Evolutionary conservation across 2,113 vertebrate species (phyloP).

Genomic region (Microtus ochrogaster): DNA sequence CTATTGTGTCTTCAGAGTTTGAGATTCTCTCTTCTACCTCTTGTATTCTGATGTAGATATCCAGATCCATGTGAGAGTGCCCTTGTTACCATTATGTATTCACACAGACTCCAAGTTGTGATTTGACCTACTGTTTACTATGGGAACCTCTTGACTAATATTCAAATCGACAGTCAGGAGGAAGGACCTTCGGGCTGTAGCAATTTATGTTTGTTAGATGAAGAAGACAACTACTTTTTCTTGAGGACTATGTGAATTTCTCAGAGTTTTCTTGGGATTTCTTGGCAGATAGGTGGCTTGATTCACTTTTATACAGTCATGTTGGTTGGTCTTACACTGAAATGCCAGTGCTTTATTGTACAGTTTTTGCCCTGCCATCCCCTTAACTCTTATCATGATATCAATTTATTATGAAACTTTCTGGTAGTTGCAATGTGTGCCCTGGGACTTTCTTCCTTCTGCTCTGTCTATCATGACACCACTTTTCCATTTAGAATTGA

Average conservation of each 20-base stretch:
- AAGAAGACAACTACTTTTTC: background rate
- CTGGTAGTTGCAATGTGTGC: background rate
- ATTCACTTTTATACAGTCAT: background rate
- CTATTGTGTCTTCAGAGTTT: no score
- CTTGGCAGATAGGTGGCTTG: background rate
- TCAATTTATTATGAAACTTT: slow-evolving; percentile 13
- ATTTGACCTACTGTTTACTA: background rate
- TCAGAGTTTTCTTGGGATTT: background rate
- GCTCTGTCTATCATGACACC: background rate
- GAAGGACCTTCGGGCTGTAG: background rate
- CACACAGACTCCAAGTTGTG: background rate
- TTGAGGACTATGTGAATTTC: background rate
- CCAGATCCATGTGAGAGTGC: no score
- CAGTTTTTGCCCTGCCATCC: background rate
- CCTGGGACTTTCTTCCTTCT: background rate
- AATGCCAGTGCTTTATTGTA: background rate
- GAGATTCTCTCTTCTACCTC: no score
- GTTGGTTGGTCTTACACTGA: background rate
- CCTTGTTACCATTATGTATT: background rate
- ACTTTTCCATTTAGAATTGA: background rate
- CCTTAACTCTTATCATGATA: background rate
- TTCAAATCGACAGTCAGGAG: background rate
- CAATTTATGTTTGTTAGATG: background rate
- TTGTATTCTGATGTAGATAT: no score
- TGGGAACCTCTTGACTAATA: background rate